A percentile compares a stretch with the other conserved stretches of the same genome.
Conservation (phyloP, 2,113 vertebrate species). For the Platichthys stellatus region DNA sequence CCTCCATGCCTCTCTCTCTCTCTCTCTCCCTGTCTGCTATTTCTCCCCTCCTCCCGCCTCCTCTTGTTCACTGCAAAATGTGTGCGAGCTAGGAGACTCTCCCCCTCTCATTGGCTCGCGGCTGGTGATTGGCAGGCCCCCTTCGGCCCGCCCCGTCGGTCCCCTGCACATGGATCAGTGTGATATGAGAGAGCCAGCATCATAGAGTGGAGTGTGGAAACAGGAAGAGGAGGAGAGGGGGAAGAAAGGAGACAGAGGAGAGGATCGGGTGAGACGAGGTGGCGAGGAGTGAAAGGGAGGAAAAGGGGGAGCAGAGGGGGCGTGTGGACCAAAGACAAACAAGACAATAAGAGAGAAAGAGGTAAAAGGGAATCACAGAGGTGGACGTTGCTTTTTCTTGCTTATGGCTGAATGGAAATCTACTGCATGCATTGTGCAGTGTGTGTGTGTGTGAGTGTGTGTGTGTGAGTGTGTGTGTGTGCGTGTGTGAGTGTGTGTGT, state of each 20-base stretch:
- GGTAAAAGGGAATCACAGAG: conserved; percentile 52
- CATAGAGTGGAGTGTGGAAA: conserved; percentile 73
- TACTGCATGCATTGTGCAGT: conserved; percentile 31
- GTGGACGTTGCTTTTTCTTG: conserved; percentile 9
- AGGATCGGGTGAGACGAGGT: conserved; percentile 77
- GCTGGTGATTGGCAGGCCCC: conserved; percentile 51
- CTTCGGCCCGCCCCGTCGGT: conserved; percentile 48
- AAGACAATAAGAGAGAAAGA: conserved; percentile 22
- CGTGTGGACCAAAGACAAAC: conserved; percentile 56
- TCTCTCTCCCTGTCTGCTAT: conserved; percentile 52
- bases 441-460: neutral
- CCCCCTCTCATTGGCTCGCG: conserved; percentile 53
- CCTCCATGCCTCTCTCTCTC: conserved; percentile 45
- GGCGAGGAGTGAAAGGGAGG: conserved; percentile 74
- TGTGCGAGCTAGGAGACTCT: conserved; percentile 35
- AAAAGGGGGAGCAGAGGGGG: conserved; percentile 67
- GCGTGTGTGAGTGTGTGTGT: conserved; percentile 3
- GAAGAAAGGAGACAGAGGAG: conserved; percentile 73
- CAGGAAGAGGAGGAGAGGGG: conserved; percentile 75
- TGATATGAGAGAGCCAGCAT: conserved; percentile 71
- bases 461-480: conserved; percentile 15
- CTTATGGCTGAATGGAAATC: conserved; percentile 40
- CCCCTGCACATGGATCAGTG: conserved; percentile 75
- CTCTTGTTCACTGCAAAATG: conserved; percentile 40
- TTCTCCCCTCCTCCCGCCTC: conserved; percentile 58